Conservation (phyloP, 2,797 vertebrate species). For the Sebastes ruberrimus region DNA sequence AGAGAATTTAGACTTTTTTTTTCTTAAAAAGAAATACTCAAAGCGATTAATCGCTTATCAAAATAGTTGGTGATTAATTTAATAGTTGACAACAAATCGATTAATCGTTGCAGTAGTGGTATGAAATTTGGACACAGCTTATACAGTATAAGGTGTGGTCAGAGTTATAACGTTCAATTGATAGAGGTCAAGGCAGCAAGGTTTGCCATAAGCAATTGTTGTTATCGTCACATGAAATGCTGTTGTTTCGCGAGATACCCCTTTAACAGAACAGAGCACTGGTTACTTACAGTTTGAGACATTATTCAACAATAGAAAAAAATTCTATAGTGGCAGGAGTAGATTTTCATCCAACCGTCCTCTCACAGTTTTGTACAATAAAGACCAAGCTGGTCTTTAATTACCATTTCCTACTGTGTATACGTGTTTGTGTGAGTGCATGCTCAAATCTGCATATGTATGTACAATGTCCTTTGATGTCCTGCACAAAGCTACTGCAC, state of each 20-base stretch:
- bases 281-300: neutral
- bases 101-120: too few relatives aligned
- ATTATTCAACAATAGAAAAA: neutral
- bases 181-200: neutral
- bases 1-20: too few relatives aligned
- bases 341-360: neutral
- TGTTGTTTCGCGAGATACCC: neutral
- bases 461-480: slow-evolving; percentile 1
- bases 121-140: neutral
- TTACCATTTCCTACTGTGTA: neutral
- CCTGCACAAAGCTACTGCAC: neutral
- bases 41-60: too few relatives aligned
- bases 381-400: neutral
- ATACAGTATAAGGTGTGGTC: neutral
- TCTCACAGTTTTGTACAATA: neutral
- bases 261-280: neutral
- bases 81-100: too few relatives aligned
- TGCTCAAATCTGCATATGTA: neutral
- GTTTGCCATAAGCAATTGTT: neutral
- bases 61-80: too few relatives aligned
- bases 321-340: neutral
- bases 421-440: neutral
- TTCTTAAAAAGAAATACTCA: too few relatives aligned
- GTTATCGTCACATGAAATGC: neutral
- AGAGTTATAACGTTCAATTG: neutral